Percentiles rank a stretch among this genome's conserved stretches.
phyloP scores from a whole-genome alignment of 2,888 invertebrate species.

The Zelleria hepariella region DNA sequence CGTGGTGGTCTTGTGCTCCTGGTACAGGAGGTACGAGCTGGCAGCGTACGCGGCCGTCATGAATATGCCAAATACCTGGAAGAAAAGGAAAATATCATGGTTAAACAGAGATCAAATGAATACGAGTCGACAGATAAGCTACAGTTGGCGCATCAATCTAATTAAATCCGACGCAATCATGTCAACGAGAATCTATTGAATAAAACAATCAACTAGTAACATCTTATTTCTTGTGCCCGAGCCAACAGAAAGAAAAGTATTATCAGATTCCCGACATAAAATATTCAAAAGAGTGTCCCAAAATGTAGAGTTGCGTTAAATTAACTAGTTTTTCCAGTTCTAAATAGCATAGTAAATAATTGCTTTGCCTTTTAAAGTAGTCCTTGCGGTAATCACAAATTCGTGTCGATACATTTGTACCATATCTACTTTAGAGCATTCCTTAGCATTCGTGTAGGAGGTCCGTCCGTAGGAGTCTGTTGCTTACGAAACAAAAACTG shows the following conservation, averaged over 20 bases:
- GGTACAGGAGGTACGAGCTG: slow-evolving; percentile 81
- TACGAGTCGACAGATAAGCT: too few species aligned
- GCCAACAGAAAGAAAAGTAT: too few species aligned
- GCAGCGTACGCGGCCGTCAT: slow-evolving; percentile 85
- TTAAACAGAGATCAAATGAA: neutral
- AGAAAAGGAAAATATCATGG: slow-evolving; percentile 15
- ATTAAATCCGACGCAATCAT: too few species aligned
- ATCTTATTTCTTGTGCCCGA: too few species aligned
- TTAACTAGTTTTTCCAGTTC: neutral
- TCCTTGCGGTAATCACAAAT: neutral
- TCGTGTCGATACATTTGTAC: neutral
- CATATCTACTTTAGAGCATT: neutral
- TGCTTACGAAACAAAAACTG: slow-evolving; percentile 1
- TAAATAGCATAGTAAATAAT: neutral
- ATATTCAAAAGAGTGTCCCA: too few species aligned
- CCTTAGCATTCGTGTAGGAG: slow-evolving; percentile 3
- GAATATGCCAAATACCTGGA: slow-evolving; percentile 84
- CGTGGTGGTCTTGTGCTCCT: slow-evolving; percentile 75
- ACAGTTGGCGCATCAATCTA: too few species aligned
- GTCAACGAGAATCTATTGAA: too few species aligned
- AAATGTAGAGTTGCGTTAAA: neutral
- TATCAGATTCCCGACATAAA: too few species aligned
- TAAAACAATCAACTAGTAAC: too few species aligned
- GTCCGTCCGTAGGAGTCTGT: slow-evolving; percentile 6
- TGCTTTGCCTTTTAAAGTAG: neutral